phyloP scores from a whole-genome alignment of 1,140 invertebrate species.

The Arctopsyche grandis region DNA sequence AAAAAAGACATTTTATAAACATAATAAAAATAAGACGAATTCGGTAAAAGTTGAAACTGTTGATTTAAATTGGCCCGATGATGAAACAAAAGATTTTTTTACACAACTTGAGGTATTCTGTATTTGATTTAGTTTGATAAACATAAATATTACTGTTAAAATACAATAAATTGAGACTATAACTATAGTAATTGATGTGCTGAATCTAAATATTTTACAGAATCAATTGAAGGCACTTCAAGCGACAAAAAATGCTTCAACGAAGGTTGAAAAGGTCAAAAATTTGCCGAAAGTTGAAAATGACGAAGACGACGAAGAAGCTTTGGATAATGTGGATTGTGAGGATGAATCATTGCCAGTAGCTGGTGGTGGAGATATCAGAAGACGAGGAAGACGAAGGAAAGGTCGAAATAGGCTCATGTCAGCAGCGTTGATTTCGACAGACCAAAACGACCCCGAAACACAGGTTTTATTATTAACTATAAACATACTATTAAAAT shows the following conservation, averaged over 20 bases:
- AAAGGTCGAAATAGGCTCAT: slow-evolving; percentile 63
- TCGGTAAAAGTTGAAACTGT: neutral
- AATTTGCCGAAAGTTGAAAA: slow-evolving; percentile 11
- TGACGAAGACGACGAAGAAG: slow-evolving; percentile 55
- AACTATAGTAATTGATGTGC: neutral
- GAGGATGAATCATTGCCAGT: slow-evolving; percentile 53
- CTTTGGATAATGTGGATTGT: slow-evolving; percentile 50
- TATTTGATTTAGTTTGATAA: neutral
- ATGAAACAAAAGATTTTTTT: slow-evolving; percentile 62
- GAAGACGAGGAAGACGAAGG: slow-evolving; percentile 61
- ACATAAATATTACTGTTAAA: neutral
- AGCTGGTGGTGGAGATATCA: slow-evolving; percentile 57
- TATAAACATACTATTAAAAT: neutral
- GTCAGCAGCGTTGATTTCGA: slow-evolving; percentile 64
- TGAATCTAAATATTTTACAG: slow-evolving; percentile 52
- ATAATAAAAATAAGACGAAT: slow-evolving; percentile 13
- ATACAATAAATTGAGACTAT: too few species aligned
- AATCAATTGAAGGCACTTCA: slow-evolving; percentile 64
- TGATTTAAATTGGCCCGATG: slow-evolving; percentile 33
- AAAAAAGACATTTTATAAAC: slow-evolving; percentile 40
- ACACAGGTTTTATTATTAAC: slow-evolving; percentile 62
- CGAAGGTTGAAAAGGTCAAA: slow-evolving; percentile 34
- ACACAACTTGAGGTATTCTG: slow-evolving; percentile 61
- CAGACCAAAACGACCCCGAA: slow-evolving; percentile 67
- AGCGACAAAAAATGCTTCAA: slow-evolving; percentile 36